Base-by-base conservation (phyloP, 1,140 invertebrate genomes). In the Caerostris darwini region DNA sequence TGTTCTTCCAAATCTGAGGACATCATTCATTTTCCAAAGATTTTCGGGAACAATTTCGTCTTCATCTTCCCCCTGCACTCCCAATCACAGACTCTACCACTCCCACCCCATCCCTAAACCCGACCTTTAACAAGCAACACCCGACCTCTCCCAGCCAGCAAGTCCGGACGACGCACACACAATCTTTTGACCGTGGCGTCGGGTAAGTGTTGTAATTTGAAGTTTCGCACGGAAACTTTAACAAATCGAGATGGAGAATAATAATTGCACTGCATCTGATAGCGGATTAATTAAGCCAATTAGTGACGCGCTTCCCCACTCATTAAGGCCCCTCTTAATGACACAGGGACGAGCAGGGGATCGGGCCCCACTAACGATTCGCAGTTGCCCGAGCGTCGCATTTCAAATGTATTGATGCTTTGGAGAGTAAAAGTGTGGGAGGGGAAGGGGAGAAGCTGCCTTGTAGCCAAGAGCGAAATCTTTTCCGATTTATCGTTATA, bases 211-310 rank as follows among this genome's bases (percentile, higher is more conserved):
- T 82, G 92, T 89, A 94, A 94, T 94, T 94, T 88, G 92, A 94
- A 94, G 92, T 94, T 94, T 94, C 71, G 85, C 61, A 93, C 83
- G 92, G 90, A 67, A 61, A 58, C 83, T 77, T 58, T 87, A 86
- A 67, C 81, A 77, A 87, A 93, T 87, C 82, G 92, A 85, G 90
- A 92, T 69, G 12, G 92, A 67, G 92, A 88, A 81, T 94, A 88
- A 94, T 94, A 94, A 94, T 86, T 94, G 92, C 85, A 50, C 85
- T 94, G 92, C 92, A 93, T 93, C 92, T 89, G 92, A 94, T 94
- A 88, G 92, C 85, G 92, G 92, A 94, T 94, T 94, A 94, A 94
- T 94, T 94, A 94, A 94, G 85, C 92, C 92, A 94, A 94, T 94
- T 94, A 94, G 92, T 56, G 67, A 53, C 56, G 57, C 86, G 92